A percentile compares a stretch with the other conserved stretches of the same genome.
phyloP scores from a whole-genome alignment of 2,888 invertebrate species.

The Torymus texanus region DNA sequence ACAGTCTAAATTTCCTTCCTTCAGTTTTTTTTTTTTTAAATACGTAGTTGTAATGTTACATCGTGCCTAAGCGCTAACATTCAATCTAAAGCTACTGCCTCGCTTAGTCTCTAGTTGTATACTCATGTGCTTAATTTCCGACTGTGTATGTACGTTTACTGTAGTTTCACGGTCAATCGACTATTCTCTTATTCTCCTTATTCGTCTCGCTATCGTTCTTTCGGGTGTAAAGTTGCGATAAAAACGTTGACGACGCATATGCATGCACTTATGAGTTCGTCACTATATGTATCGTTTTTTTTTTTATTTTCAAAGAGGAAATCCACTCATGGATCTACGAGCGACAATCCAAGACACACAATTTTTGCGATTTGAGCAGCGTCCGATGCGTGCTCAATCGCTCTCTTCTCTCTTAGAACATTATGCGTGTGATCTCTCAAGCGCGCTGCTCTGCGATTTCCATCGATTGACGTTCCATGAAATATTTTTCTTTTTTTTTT shows the following conservation, averaged over 20 bases:
- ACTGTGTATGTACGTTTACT: constrained; percentile 66
- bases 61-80: constrained; percentile 74
- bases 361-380: constrained; percentile 29
- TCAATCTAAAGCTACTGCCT: constrained; percentile 72
- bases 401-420: constrained; percentile 1
- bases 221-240: constrained; percentile 53
- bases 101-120: constrained; percentile 73
- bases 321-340: constrained; percentile 41
- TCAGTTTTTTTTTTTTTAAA: constrained; percentile 66
- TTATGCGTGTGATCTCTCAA: constrained; percentile 38
- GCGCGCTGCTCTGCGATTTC: constrained; percentile 30
- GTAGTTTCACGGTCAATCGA: constrained; percentile 69
- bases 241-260: constrained; percentile 50
- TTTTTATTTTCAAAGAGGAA: constrained; percentile 43
- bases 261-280: constrained; percentile 42
- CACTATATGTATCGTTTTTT: constrained; percentile 34
- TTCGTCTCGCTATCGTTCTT: constrained; percentile 44
- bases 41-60: constrained; percentile 74
- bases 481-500: constrained; percentile 38
- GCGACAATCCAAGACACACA: constrained; percentile 33
- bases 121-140: constrained; percentile 72
- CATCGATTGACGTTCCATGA: constrained; percentile 53
- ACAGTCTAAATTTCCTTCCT: constrained; percentile 68
- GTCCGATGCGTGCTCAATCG: constrained; percentile 1
- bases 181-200: constrained; percentile 50